Conservation (phyloP, 2,888 invertebrate species). For the Gymnocheta viridis region DNA sequence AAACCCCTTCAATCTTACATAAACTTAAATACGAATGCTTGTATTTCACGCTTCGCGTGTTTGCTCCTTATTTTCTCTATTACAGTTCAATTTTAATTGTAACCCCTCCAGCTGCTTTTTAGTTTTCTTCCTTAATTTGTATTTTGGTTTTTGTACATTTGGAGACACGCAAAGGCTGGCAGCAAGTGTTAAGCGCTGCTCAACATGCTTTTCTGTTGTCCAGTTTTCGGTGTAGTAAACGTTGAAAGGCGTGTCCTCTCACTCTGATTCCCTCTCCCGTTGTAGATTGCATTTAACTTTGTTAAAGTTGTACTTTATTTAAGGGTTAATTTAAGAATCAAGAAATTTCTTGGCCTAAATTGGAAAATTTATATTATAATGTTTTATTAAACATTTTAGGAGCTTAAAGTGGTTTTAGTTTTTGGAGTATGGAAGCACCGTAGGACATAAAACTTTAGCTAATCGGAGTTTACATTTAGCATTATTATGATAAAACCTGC, state of each 20-base stretch:
- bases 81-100: slow-evolving; percentile 67
- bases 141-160: not conserved
- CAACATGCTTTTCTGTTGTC: slow-evolving; percentile 51
- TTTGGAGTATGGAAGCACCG: no score
- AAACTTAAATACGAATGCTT: not conserved
- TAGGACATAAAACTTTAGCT: no score
- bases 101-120: slow-evolving; percentile 45
- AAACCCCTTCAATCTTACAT: slow-evolving; percentile 61
- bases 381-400: no score
- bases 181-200: slow-evolving; percentile 62
- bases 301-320: not conserved
- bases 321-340: slow-evolving; percentile 12
- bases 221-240: slow-evolving; percentile 32
- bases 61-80: slow-evolving; percentile 53
- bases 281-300: not conserved
- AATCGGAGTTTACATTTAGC: no score
- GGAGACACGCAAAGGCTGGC: slow-evolving; percentile 59
- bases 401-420: no score
- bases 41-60: slow-evolving; percentile 67
- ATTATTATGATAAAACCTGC: no score
- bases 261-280: not conserved
- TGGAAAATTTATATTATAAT: not conserved
- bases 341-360: not conserved
- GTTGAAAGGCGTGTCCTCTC: slow-evolving; percentile 64
- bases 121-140: slow-evolving; percentile 8